A percentile compares a stretch with the other conserved stretches of the same genome.
These are phyloP conservation scores for Oscheius sp. DNA, from an alignment of 2,888 invertebrate species.

Conservation along the genomic window DNA sequence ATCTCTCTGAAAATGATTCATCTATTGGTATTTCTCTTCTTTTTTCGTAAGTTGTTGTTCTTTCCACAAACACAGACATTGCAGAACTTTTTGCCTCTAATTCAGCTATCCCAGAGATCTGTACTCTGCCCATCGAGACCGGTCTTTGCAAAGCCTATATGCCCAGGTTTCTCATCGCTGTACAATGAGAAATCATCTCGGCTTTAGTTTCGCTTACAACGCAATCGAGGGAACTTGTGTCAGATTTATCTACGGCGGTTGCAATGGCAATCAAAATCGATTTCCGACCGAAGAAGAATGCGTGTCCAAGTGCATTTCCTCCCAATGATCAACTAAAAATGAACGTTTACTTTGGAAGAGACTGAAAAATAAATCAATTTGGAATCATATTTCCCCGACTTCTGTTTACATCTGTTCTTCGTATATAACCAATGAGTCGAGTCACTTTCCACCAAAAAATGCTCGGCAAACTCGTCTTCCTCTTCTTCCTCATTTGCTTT, in stretches of 20 bases:
- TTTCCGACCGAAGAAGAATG: slow-evolving; percentile 1
- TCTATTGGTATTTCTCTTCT: too few relatives aligned
- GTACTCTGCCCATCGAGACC: not conserved
- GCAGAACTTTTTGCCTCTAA: too few relatives aligned
- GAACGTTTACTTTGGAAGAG: too few relatives aligned
- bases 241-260: slow-evolving; percentile 6
- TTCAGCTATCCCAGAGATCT: not conserved
- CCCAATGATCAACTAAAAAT: too few relatives aligned
- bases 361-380: too few relatives aligned
- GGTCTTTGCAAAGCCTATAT: slow-evolving; percentile 10
- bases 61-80: too few relatives aligned
- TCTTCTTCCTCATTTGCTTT: not conserved
- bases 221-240: not conserved
- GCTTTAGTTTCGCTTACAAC: slow-evolving; percentile 4
- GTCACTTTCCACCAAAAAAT: not conserved
- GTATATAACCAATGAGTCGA: not conserved
- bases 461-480: not conserved
- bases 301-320: not conserved
- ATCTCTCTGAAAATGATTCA: too few relatives aligned
- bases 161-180: not conserved
- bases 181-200: not conserved
- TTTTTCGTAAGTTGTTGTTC: too few relatives aligned
- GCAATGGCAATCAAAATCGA: slow-evolving; percentile 6
- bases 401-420: not conserved
- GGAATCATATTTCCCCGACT: not conserved